phyloP scores from a whole-genome alignment of 2,797 vertebrate genomes.

The Pantherophis alleghaniensis region DNA sequence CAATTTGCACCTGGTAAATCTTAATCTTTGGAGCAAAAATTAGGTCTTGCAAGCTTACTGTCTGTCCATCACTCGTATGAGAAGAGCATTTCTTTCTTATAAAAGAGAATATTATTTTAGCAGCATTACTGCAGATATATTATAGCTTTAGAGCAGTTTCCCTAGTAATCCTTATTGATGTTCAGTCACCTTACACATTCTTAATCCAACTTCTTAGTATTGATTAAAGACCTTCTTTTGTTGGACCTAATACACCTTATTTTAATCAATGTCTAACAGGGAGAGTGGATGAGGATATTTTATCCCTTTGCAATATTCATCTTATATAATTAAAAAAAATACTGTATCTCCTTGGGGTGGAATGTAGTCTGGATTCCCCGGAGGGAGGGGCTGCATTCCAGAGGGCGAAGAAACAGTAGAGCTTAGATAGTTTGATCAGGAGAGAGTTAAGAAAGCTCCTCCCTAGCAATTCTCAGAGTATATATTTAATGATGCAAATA shows the following conservation, averaged over 20 bases:
- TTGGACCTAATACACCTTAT: slow-evolving; percentile 10
- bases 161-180: slow-evolving; percentile 12
- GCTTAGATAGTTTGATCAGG: background rate
- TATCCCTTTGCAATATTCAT: background rate
- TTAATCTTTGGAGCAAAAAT: background rate
- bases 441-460: background rate
- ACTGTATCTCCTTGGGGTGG: background rate
- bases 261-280: background rate
- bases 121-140: background rate
- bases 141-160: background rate
- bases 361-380: background rate
- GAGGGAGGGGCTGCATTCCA: background rate
- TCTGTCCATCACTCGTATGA: background rate
- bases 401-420: background rate
- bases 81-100: slow-evolving; percentile 9
- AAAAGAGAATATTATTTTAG: slow-evolving; percentile 31
- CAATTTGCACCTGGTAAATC: background rate
- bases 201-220: slow-evolving; percentile 22
- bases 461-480: background rate
- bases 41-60: background rate
- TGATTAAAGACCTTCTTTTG: slow-evolving; percentile 21
- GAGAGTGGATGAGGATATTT: background rate
- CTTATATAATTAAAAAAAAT: background rate
- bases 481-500: background rate
- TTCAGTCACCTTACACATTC: slow-evolving; percentile 7